Base-by-base conservation (phyloP, 1,140 invertebrate genomes). In the Eciton burchellii region DNA sequence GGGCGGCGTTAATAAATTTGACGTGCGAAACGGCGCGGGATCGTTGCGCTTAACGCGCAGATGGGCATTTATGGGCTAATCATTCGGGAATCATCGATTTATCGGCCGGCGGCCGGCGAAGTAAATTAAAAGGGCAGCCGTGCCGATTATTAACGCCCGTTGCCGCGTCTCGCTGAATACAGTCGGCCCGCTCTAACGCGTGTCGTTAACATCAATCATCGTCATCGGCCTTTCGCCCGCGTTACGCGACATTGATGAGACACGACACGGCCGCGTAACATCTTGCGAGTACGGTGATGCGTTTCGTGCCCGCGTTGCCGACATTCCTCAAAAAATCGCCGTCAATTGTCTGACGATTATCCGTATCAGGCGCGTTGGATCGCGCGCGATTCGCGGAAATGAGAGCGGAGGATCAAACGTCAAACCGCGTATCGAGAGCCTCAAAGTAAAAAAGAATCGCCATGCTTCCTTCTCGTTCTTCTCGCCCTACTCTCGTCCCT, bases 1-100 rank as follows among this genome's bases (percentile, higher is more conserved):
- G 29, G 35, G 59, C 14, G 63, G 49, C 49, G 71, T 60, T 81
- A 76, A 83, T 77, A 77, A 84, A 59, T 71, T 49, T 52, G 57
- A 85, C 81, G 73, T 66, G 70, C 41, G 70, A 56, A 66, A 41
- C 29, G 16, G 24, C 68, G 54, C 52, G 26, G 54, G 66, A 68
- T 63, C 68, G 74, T 73, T 77, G 66, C 84, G 85, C 76, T 89
- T 81, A 85, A 88, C 82, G 87, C 70, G 56, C 63, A 77, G 88
- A 90, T 89, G 89, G 88, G 84, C 86, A 85, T 89, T 89, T 86
- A 86, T 88, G 85, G 83, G 73, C 83, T 84, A 88, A 89, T 90
- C 83, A 81, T 84, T 90, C 83, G 81, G 60, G 79, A 82, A 88
- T 89, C 87, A 86, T 86, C 87, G 86, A 88, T 86, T 84, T 84